phyloP scores from a whole-genome alignment of 2,888 invertebrate genomes.

The Philonicus albiceps region DNA sequence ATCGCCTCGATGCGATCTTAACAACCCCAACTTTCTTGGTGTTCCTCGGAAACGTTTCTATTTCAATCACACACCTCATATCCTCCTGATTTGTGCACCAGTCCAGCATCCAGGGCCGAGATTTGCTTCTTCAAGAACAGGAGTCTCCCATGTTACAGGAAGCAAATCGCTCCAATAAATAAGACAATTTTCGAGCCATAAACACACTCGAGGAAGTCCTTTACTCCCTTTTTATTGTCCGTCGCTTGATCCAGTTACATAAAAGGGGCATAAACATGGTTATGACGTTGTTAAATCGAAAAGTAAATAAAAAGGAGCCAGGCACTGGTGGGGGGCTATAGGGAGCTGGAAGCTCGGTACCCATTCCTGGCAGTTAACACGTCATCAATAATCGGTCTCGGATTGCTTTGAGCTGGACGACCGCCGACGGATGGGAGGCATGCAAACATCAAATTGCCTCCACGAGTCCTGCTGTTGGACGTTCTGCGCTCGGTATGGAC shows the following conservation, averaged over 20 bases:
- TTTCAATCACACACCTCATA: not conserved
- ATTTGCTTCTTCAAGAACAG: not conserved
- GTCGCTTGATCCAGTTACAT: conserved; percentile 37
- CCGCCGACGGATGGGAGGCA: not conserved
- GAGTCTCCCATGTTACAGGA: not conserved
- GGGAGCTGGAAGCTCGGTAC: conserved; percentile 4
- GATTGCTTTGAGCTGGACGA: not conserved
- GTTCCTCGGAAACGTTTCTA: not conserved
- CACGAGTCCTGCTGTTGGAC: conserved; percentile 2
- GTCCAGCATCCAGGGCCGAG: not conserved
- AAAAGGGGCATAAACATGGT: conserved; percentile 39
- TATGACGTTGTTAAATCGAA: conserved; percentile 45
- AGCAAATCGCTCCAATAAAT: conserved; percentile 24
- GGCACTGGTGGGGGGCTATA: not conserved
- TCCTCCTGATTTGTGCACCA: not conserved
- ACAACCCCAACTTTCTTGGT: not conserved
- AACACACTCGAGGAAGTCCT: conserved; percentile 31
- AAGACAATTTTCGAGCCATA: conserved; percentile 38
- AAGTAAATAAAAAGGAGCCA: conserved; percentile 35
- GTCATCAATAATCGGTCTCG: conserved; percentile 41
- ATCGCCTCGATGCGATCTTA: not conserved
- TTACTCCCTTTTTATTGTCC: conserved; percentile 39
- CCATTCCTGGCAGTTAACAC: conserved; percentile 38
- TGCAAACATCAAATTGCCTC: conserved; percentile 41
- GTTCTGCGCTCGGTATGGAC: not conserved